Evolutionary conservation across 1,140 invertebrate genomes (phyloP).

Genomic region (Platyscapa corneri): DNA sequence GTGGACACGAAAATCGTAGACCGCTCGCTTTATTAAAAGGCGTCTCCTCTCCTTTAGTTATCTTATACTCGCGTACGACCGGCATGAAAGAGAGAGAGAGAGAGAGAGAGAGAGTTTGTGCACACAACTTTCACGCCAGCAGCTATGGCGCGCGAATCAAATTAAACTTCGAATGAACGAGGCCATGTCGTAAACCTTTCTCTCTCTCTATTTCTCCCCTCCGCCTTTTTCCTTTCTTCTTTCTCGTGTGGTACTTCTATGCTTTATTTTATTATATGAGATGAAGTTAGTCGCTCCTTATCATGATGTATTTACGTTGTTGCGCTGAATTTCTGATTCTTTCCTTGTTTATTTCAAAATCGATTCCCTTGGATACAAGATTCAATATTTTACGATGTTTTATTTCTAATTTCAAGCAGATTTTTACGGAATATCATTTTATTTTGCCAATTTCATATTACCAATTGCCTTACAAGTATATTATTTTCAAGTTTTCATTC

Average conservation of each 20-base stretch:
- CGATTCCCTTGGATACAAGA: not conserved
- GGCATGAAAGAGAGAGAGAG: too few species aligned
- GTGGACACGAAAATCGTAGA: not conserved
- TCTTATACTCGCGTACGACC: slow-evolving; percentile 11
- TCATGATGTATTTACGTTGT: not conserved
- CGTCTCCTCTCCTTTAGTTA: slow-evolving; percentile 30
- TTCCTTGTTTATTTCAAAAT: not conserved
- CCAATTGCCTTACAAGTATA: too few species aligned
- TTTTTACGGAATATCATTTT: not conserved
- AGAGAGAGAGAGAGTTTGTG: slow-evolving; percentile 12
- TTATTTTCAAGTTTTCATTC: too few species aligned
- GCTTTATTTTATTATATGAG: not conserved
- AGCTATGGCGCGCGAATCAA: slow-evolving; percentile 35
- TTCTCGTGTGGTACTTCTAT: not conserved
- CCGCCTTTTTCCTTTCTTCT: slow-evolving; percentile 20
- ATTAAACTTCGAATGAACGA: slow-evolving; percentile 53
- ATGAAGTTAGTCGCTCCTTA: not conserved
- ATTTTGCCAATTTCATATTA: too few species aligned
- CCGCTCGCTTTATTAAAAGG: slow-evolving; percentile 5
- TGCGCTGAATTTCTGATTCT: not conserved
- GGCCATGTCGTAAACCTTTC: slow-evolving; percentile 39
- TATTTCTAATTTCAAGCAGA: not conserved
- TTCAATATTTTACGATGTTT: not conserved
- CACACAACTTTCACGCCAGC: not conserved
- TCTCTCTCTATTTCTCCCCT: slow-evolving; percentile 7